Evolutionary conservation across 2,113 vertebrate species (phyloP).

Genomic region (Austrofundulus limnaeus): DNA sequence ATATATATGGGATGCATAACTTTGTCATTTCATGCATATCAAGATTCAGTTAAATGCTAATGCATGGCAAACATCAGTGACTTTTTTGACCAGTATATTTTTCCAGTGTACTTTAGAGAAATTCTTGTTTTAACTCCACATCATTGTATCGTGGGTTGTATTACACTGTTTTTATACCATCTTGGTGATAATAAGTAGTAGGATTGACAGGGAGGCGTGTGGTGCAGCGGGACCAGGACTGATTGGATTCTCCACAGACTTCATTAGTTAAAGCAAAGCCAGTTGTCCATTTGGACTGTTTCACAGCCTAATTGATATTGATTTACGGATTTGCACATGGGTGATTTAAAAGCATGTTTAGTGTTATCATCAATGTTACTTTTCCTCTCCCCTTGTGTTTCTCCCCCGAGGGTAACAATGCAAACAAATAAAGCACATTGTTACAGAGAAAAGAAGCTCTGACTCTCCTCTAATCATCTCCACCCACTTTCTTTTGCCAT

Average conservation of each 20-base stretch:
- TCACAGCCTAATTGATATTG: slow-evolving; percentile 79
- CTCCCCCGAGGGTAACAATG: slow-evolving; percentile 22
- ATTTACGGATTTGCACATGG: slow-evolving; percentile 71
- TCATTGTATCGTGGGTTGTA: background rate
- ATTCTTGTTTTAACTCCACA: slow-evolving; percentile 1
- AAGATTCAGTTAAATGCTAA: too few relatives aligned
- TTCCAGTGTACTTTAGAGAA: background rate
- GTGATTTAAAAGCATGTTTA: slow-evolving; percentile 74
- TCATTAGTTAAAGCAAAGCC: slow-evolving; percentile 81
- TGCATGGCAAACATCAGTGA: too few relatives aligned
- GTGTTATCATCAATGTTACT: slow-evolving; percentile 53
- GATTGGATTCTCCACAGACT: slow-evolving; percentile 73
- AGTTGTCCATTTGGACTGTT: slow-evolving; percentile 73
- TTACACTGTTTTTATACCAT: slow-evolving; percentile 23
- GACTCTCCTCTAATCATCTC: slow-evolving; percentile 13
- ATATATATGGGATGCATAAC: too few relatives aligned
- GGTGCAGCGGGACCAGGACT: slow-evolving; percentile 4
- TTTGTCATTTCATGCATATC: too few relatives aligned
- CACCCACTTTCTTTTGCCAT: slow-evolving; percentile 32
- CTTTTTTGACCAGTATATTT: too few relatives aligned
- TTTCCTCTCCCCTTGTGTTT: slow-evolving; percentile 30
- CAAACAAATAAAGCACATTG: background rate
- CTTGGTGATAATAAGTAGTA: slow-evolving; percentile 41
- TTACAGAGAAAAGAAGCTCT: slow-evolving; percentile 16
- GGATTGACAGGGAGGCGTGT: slow-evolving; percentile 6